Evolutionary conservation across 2,797 vertebrate genomes (phyloP), one percentile per base, ranked within the genome.

Genomic region (Scolopax bukidnonensis): DNA sequence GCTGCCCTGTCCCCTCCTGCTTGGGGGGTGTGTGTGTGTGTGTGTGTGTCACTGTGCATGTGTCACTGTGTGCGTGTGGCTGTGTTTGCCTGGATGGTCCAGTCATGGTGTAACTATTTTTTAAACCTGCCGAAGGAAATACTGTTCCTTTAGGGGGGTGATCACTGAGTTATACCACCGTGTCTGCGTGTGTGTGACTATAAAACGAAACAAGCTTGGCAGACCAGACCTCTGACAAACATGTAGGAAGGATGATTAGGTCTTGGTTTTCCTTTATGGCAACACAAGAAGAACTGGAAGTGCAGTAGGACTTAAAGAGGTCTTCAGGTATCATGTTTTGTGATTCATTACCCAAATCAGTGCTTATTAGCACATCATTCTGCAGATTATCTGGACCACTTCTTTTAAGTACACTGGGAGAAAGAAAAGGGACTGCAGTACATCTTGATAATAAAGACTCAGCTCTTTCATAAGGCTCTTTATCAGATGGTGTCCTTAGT

Each of bases 151-250:
- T n/a, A n/a, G 79, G 67, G 10, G 48, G 50, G 13, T n/a, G 43
- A 12, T 54, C 16, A 2, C 41, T 41, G 38, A 41, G 65, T 79
- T 59, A 25, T 60, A 3, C 67, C 80, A 36, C 57, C 7, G 23
- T 56, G 87, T 33, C 40, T 91, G 80, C 32, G 1, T 63, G 67
- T 51, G n/a, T 76, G 81, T 54, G 90, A 21, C 91, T 95, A 75
- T 63, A 30, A 80, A 94, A 95, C 87, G 81, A 92, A 89, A 50
- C 93, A 53, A 27, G 89, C 90, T 90, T 71, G 89, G 95, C 77
- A 97, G 84, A 90, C 65, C 85, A 82, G 53, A 7, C 40, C 70
- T 81, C 13, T 24, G 19, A 11, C 40, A 64, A 14, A 20, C 27
- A 15, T 10, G 4, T 3, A 41, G 53, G 32, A 16, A 71, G 19